A percentile compares a stretch with the other conserved stretches of the same genome.
phyloP scores from a whole-genome alignment of 2,797 vertebrate species.

The Nothura maculosa region DNA sequence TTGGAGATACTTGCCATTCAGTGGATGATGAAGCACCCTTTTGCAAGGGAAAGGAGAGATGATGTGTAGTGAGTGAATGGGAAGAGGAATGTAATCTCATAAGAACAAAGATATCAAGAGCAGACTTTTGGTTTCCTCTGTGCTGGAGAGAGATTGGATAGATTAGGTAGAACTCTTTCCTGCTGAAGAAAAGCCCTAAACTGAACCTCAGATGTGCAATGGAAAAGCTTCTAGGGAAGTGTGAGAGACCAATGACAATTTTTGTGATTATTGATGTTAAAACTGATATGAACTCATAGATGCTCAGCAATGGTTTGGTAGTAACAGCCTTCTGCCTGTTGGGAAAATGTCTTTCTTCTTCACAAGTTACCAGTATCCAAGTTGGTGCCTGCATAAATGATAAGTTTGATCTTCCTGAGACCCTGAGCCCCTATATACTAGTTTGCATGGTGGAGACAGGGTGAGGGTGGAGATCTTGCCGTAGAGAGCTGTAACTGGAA shows the following conservation, averaged over 20 bases:
- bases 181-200: not conserved
- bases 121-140: conserved; percentile 2
- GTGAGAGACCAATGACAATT: not conserved
- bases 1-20: not conserved
- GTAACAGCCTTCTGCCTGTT: no score
- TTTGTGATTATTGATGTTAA: not conserved
- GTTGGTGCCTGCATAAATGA: not conserved
- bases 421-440: not conserved
- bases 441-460: not conserved
- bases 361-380: not conserved
- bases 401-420: not conserved
- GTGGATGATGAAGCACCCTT: not conserved
- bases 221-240: not conserved
- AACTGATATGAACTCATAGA: not conserved
- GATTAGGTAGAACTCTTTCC: not conserved
- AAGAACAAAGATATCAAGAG: conserved; percentile 4
- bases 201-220: not conserved
- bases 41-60: not conserved
- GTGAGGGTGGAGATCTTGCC: not conserved
- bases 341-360: not conserved
- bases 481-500: not conserved
- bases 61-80: not conserved
- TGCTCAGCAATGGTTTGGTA: not conserved
- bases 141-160: not conserved
- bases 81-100: not conserved